Evolutionary conservation across 2,888 invertebrate genomes (phyloP), one percentile per base, ranked within the genome.

Genomic region (Dexiosoma caninum): DNA sequence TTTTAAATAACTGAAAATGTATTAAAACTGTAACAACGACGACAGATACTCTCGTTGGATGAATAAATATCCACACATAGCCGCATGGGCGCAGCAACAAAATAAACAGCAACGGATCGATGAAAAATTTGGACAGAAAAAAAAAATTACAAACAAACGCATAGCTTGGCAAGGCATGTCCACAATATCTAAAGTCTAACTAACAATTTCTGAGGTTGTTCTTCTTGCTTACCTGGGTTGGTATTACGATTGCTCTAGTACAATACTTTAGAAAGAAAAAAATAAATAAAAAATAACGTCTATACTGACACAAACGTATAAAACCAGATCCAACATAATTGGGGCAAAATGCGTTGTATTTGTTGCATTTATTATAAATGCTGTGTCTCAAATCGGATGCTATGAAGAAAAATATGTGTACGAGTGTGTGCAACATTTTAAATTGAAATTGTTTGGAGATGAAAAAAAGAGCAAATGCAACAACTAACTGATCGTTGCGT

Each of bases 251-350:
- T 46, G 64, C 42, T 60, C 72, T 74, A 75, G 66, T 80, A 80
- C 75, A 80, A 80, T 71, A 80, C 75, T 71, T 75, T 53, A 66
- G 37, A 70, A 57, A 37, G 40, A 59, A 23, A 46, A 55, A 46
- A 6, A 49, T 30, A 10, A 66, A 53, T 27, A 62, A 57, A 46
- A 42, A 72, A 53, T 55, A 64, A 55, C 30, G 53, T 62, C 53
- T 49, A 70, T 62, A 46, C 35, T 62, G 55, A 49, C 49, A 66
- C 57, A 59, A 40, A 59, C 51, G 37, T 49, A 72, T 71, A 76
- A 83, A 82, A 82, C 82, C 81, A 83, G 82, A 82, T 82, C 62
- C 67, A 80, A 76, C 80, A 80, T 82, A 83, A 83, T 83, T 83
- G 83, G 83, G 82, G 83, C 83, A 83, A 83, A 83, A 82, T 83